These are phyloP conservation scores for Trigoniulus corallinus DNA, from an alignment of 1,140 invertebrate genomes.

Conservation along the genomic window DNA sequence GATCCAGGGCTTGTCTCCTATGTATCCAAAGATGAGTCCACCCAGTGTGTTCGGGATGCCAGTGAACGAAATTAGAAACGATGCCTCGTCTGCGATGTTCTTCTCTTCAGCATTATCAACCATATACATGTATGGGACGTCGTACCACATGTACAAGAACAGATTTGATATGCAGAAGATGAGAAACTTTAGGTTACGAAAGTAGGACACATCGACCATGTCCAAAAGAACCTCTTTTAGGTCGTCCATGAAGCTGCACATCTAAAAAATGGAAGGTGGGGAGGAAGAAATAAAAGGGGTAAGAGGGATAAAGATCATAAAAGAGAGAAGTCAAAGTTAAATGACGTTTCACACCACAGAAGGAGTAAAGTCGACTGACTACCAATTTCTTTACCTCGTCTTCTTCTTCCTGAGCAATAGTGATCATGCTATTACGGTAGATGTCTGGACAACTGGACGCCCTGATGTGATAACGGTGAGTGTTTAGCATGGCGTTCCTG, in stretches of 20 bases:
- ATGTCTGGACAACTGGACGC: slow-evolving; percentile 81
- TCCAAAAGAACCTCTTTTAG: slow-evolving; percentile 54
- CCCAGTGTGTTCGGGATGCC: slow-evolving; percentile 72
- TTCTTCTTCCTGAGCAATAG: slow-evolving; percentile 55
- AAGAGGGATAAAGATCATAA: no score
- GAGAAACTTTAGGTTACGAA: slow-evolving; percentile 51
- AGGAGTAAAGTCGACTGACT: neutral
- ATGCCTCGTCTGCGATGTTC: slow-evolving; percentile 54
- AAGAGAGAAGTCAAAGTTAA: no score
- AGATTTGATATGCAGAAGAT: slow-evolving; percentile 70
- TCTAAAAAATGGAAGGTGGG: no score
- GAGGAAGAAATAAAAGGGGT: slow-evolving; percentile 14
- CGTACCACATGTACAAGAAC: slow-evolving; percentile 66
- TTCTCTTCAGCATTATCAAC: slow-evolving; percentile 52
- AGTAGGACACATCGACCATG: slow-evolving; percentile 62
- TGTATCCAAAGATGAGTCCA: slow-evolving; percentile 72
- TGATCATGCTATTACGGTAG: slow-evolving; percentile 74
- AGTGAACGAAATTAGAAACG: slow-evolving; percentile 64
- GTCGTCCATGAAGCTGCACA: slow-evolving; percentile 56
- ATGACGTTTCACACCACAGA: no score
- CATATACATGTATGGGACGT: slow-evolving; percentile 73
- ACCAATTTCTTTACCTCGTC: slow-evolving; percentile 30
- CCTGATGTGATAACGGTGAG: slow-evolving; percentile 56
- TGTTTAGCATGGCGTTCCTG: slow-evolving; percentile 61
- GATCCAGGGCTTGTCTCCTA: slow-evolving; percentile 60